Evolutionary conservation across 2,888 invertebrate genomes (phyloP).

Genomic region (Rutpela maculata): DNA sequence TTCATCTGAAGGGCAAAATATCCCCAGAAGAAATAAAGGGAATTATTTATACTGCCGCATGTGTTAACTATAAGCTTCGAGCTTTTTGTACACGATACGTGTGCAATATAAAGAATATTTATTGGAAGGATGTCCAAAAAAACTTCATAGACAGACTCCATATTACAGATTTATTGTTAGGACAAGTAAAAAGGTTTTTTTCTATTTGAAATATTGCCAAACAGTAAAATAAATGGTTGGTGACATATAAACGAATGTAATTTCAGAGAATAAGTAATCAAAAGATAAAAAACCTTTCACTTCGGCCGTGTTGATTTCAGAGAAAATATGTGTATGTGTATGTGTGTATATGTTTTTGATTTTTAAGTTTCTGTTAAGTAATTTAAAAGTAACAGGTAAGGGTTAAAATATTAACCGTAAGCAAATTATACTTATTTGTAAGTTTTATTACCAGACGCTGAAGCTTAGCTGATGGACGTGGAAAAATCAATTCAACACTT

Average conservation of each 20-base stretch:
- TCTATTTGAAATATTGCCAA: constrained; percentile 4
- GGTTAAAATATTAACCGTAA: too few relatives aligned
- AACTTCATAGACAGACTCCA: constrained; percentile 7
- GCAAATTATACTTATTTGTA: too few relatives aligned
- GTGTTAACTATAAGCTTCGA: constrained; percentile 15
- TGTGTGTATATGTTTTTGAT: too few relatives aligned
- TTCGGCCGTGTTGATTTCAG: not conserved
- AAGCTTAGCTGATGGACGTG: too few relatives aligned
- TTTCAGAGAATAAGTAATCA: not conserved
- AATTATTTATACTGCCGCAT: constrained; percentile 20
- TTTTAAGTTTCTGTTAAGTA: too few relatives aligned
- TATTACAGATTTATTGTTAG: constrained; percentile 7
- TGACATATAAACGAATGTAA: not conserved
- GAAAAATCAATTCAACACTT: too few relatives aligned
- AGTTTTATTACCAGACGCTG: too few relatives aligned
- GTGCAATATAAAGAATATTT: constrained; percentile 23
- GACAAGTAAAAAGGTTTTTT: not conserved
- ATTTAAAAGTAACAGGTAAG: too few relatives aligned
- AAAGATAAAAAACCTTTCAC: not conserved
- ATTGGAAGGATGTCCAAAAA: constrained; percentile 2
- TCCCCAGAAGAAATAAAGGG: constrained; percentile 10
- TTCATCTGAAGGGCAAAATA: constrained; percentile 2
- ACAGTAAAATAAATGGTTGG: not conserved
- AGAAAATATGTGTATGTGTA: too few relatives aligned
- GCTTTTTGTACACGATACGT: constrained; percentile 24